A percentile compares a stretch with the other conserved stretches of the same genome.
phyloP scores from a whole-genome alignment of 2,888 invertebrate species.

The Cistogaster globosa region DNA sequence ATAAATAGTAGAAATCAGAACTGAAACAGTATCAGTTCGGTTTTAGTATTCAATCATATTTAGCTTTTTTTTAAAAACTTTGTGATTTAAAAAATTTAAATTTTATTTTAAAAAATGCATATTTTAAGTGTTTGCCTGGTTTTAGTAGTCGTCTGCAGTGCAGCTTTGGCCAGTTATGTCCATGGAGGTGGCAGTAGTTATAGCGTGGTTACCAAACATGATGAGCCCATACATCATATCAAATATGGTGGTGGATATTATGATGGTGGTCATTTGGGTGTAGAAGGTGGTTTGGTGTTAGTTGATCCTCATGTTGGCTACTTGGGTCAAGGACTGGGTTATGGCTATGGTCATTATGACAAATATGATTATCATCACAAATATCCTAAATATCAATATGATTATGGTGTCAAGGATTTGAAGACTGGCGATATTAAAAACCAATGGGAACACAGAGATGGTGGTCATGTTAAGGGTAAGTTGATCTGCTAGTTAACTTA shows the following conservation, averaged over 20 bases:
- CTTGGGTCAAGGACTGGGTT: slow-evolving; percentile 72
- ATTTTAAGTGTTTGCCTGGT: slow-evolving; percentile 41
- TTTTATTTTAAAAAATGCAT: slow-evolving; percentile 52
- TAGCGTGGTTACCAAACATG: slow-evolving; percentile 78
- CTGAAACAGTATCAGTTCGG: slow-evolving; percentile 55
- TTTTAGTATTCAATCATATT: slow-evolving; percentile 56
- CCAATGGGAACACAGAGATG: slow-evolving; percentile 84
- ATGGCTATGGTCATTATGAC: slow-evolving; percentile 74
- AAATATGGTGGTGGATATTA: slow-evolving; percentile 61
- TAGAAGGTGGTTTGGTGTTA: slow-evolving; percentile 62
- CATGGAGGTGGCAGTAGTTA: slow-evolving; percentile 78
- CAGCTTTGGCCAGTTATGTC: slow-evolving; percentile 52
- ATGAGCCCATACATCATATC: slow-evolving; percentile 74
- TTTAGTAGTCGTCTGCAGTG: slow-evolving; percentile 39
- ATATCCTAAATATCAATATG: slow-evolving; percentile 83
- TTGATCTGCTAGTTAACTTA: too few species aligned
- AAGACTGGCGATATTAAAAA: slow-evolving; percentile 84
- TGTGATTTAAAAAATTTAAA: not conserved
- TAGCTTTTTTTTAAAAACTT: slow-evolving; percentile 10
- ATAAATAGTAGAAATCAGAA: slow-evolving; percentile 54
- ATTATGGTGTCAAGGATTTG: slow-evolving; percentile 84
- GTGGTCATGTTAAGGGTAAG: slow-evolving; percentile 83
- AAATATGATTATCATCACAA: slow-evolving; percentile 82
- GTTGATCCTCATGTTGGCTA: slow-evolving; percentile 59
- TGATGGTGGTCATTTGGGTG: slow-evolving; percentile 48